Percentiles rank a stretch among this genome's conserved stretches.
phyloP scores from a whole-genome alignment of 2,797 vertebrate species.

The Intellagama lesueurii region DNA sequence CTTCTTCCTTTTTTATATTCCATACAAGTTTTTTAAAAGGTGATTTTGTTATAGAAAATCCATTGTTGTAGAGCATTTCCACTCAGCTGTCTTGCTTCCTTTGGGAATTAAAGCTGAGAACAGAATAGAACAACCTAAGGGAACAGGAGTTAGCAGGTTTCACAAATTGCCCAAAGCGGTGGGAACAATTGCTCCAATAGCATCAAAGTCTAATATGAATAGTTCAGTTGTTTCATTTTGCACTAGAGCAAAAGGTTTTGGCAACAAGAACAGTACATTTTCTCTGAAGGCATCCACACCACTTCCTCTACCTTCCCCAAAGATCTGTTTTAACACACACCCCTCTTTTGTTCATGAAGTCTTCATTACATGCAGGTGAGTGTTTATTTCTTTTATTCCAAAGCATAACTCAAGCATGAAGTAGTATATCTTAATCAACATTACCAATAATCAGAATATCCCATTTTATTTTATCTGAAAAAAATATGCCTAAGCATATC shows the following conservation, averaged over 20 bases:
- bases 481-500: background rate
- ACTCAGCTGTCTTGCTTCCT: slow-evolving; percentile 12
- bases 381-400: background rate
- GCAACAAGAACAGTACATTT: background rate
- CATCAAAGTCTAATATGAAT: slow-evolving; percentile 12
- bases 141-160: slow-evolving; percentile 26
- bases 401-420: background rate
- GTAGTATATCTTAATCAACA: background rate
- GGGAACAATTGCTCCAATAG: slow-evolving; percentile 1
- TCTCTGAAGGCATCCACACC: background rate
- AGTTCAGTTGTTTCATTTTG: background rate
- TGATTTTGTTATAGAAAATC: background rate
- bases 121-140: slow-evolving; percentile 17
- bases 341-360: background rate
- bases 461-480: background rate
- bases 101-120: slow-evolving; percentile 28
- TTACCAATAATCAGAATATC: background rate
- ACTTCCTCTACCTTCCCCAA: no score
- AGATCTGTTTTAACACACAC: no score
- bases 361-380: background rate
- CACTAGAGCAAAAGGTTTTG: background rate
- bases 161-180: slow-evolving; percentile 32
- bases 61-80: background rate
- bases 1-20: background rate
- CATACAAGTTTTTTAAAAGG: background rate